Evolutionary conservation across 2,797 vertebrate species (phyloP), one percentile per base, ranked within the genome.

Genomic region (Notolabrus celidotus): DNA sequence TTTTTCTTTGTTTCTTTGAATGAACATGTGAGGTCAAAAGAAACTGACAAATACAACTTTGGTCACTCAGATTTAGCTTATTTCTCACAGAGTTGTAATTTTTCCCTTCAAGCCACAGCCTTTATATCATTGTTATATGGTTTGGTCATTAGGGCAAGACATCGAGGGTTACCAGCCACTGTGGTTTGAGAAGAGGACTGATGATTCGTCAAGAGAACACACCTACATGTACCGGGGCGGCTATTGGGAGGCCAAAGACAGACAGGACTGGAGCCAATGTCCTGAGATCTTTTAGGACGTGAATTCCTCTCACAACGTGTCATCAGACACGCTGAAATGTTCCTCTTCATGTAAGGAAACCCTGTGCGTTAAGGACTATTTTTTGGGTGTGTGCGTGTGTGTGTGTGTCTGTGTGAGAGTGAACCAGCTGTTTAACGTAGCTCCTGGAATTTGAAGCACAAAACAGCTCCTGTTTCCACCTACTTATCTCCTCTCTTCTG

Each of bases 201-300:
- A 98, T 15, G 88, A 96, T 0, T 41, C 91, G 41, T 97, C 96
- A 0, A 95, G 96, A 51, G 96, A 98, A 82, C 93, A 85, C 22
- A 92, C 90, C 76, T 98, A 93, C 4, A 12, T 95, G 79, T 99
- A 99, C 89, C 96, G 93, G 81, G 97, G 97, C 0, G 97, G 97
- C 61, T 99, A 99, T 93, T 99, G 97, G 97, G 97, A 99, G 71
- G 93, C 95, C 86, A 99, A 99, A 91, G 96, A 98, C 15, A 94
- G 83, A 80, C 96, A 96, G 83, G 95, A 98, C 92, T 99, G 97
- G 97, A 94, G 88, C 20, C 79, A 76, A 31, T 97, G 96, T 79
- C 95, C 96, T 0, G 87, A 95, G 60, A 97, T 99, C 94, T 99
- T 97, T 93, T 98, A 95, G 85, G 3, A 63, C 66, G 62, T 65